Evolutionary conservation across 2,797 vertebrate genomes (phyloP).

Genomic region (Ibycter americanus): DNA sequence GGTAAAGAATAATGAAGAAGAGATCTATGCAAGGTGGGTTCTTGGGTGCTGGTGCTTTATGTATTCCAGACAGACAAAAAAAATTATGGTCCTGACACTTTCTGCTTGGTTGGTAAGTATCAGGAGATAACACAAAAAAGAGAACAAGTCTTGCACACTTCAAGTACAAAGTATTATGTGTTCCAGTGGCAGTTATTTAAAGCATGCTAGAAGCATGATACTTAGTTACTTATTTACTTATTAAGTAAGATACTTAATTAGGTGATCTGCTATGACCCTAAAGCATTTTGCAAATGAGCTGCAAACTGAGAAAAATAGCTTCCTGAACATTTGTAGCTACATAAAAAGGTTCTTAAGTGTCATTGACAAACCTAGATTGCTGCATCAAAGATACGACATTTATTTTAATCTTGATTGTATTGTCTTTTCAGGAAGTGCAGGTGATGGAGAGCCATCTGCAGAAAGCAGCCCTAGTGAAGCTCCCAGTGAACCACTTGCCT

Average conservation of each 20-base stretch:
- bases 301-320: neutral
- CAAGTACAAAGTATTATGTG: neutral
- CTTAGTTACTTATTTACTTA: neutral
- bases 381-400: neutral
- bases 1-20: neutral
- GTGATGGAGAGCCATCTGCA: neutral
- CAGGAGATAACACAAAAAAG: neutral
- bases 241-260: neutral
- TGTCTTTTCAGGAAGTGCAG: conserved; percentile 35
- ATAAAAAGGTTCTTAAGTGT: neutral
- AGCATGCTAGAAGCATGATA: neutral
- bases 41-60: neutral
- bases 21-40: neutral
- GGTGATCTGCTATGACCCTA: neutral
- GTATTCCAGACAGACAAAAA: neutral
- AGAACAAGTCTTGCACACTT: neutral
- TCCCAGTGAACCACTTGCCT: neutral
- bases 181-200: neutral
- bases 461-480: neutral
- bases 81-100: neutral
- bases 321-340: neutral
- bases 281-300: neutral
- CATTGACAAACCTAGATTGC: neutral
- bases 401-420: neutral
- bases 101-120: neutral